Evolutionary conservation across 2,113 vertebrate genomes (phyloP).

Genomic region (Pomatorhinus ruficollis): DNA sequence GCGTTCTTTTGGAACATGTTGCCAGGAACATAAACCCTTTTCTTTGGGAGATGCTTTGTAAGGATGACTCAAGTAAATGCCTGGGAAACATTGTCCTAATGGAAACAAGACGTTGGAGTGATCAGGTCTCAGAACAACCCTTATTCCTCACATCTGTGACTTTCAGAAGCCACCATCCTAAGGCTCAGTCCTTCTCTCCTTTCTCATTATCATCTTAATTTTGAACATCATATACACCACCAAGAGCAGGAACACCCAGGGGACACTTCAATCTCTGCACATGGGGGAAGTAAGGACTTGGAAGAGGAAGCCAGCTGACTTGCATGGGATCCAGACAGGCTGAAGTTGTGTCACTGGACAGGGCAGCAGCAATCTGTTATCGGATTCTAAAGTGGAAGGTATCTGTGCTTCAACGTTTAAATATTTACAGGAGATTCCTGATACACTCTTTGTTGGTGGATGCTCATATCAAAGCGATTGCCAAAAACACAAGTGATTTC

Average conservation of each 20-base stretch:
- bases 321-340: background rate
- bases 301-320: background rate
- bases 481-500: background rate
- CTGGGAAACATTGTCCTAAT: background rate
- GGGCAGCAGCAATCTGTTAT: background rate
- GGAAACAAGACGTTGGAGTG: background rate
- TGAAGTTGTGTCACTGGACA: background rate
- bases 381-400: background rate
- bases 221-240: background rate
- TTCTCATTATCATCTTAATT: background rate
- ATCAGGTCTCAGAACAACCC: background rate
- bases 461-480: background rate
- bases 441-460: background rate
- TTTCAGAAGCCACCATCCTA: background rate
- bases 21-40: slow-evolving; percentile 33
- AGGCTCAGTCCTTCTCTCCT: background rate
- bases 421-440: background rate
- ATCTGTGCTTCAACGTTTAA: background rate
- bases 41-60: slow-evolving; percentile 16
- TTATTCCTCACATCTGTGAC: background rate
- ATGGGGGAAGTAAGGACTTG: background rate
- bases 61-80: background rate
- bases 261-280: background rate
- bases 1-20: background rate
- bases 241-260: background rate